Conservation (phyloP, 2,888 invertebrate genomes). For the Ischnura elegans region DNA sequence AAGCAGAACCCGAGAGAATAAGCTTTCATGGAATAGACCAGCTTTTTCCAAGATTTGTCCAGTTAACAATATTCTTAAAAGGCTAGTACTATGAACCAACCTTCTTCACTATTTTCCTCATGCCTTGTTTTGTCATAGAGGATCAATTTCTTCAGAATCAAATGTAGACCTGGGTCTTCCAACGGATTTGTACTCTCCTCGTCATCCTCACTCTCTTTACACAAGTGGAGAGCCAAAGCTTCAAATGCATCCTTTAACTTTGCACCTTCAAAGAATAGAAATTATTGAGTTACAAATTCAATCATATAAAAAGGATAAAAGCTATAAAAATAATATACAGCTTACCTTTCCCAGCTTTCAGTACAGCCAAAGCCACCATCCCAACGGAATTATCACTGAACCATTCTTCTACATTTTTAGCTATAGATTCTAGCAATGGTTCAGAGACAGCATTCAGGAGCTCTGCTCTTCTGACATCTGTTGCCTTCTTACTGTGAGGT, state of each 20-base stretch:
- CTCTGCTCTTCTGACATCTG: constrained; percentile 84
- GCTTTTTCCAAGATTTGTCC: too few relatives aligned
- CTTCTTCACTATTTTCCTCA: constrained; percentile 75
- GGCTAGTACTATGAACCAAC: too few relatives aligned
- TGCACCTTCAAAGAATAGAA: constrained; percentile 75
- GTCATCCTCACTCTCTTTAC: constrained; percentile 76
- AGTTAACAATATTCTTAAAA: too few relatives aligned
- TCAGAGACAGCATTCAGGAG: constrained; percentile 84
- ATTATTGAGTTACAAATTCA: constrained; percentile 19
- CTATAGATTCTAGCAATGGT: constrained; percentile 81
- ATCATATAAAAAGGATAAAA: constrained; percentile 25
- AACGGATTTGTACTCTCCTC: constrained; percentile 79
- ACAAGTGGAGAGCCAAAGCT: constrained; percentile 73
- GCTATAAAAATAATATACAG: constrained; percentile 68
- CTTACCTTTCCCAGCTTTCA: constrained; percentile 82
- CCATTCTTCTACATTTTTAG: constrained; percentile 84
- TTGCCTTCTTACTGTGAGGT: constrained; percentile 83
- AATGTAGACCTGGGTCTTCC: constrained; percentile 88
- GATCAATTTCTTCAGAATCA: constrained; percentile 87
- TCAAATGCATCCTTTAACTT: constrained; percentile 78
- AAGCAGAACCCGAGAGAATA: too few relatives aligned
- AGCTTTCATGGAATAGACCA: too few relatives aligned
- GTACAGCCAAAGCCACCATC: constrained; percentile 84
- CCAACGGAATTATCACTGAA: constrained; percentile 84
- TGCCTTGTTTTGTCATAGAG: constrained; percentile 81